phyloP scores from a whole-genome alignment of 1,140 invertebrate species.

The Ylistrum balloti region DNA sequence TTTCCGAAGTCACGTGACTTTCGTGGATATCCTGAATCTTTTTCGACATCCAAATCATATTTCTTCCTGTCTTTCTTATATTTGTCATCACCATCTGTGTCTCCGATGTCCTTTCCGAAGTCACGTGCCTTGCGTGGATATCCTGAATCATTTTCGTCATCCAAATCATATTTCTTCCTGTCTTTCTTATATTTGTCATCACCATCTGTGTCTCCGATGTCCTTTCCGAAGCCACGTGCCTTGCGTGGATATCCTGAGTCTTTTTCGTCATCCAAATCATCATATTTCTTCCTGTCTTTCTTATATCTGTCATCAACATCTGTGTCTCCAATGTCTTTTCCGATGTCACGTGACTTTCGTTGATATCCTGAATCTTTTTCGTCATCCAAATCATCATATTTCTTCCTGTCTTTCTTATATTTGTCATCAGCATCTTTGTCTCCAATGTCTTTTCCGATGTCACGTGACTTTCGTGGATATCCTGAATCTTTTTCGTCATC shows the following conservation, averaged over 20 bases:
- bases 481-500: neutral
- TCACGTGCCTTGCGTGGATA: neutral
- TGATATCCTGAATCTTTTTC: neutral
- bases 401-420: slow-evolving; percentile 16
- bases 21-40: neutral
- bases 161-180: neutral
- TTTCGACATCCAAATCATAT: neutral
- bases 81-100: neutral
- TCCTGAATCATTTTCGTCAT: neutral
- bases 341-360: neutral
- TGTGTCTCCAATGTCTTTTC: neutral
- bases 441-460: neutral
- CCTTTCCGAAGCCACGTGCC: neutral
- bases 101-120: neutral
- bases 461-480: neutral
- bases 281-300: neutral
- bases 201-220: neutral
- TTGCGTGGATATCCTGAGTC: neutral
- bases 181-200: neutral
- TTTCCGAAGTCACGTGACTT: neutral
- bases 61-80: neutral
- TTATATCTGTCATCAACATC: neutral
- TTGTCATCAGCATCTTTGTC: neutral
- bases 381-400: neutral
- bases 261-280: neutral